Conservation (phyloP, 1,140 invertebrate genomes). For the Pissodes strobi region DNA sequence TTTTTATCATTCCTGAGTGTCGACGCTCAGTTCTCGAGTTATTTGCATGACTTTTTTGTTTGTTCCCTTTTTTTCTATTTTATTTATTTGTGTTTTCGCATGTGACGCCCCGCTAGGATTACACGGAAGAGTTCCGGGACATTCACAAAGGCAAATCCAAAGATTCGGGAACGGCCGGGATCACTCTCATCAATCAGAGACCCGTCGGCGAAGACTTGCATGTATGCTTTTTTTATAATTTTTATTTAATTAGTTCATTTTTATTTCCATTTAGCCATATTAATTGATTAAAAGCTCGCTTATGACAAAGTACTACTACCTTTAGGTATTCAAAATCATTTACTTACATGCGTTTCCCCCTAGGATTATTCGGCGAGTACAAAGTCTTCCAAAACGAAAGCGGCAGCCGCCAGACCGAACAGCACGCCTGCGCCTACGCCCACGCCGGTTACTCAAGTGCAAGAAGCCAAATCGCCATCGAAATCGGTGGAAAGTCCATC, state of each 20-base stretch:
- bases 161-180: slow-evolving; percentile 85
- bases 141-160: slow-evolving; percentile 93
- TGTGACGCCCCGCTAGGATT: slow-evolving; percentile 71
- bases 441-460: slow-evolving; percentile 32
- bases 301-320: too few species aligned
- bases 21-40: too few species aligned
- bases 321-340: too few species aligned
- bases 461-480: slow-evolving; percentile 39
- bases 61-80: slow-evolving; percentile 29
- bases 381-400: slow-evolving; percentile 54
- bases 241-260: slow-evolving; percentile 1
- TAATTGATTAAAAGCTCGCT: too few species aligned
- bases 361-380: slow-evolving; percentile 58
- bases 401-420: slow-evolving; percentile 51
- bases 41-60: slow-evolving; percentile 1
- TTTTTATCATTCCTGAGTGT: too few species aligned
- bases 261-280: too few species aligned
- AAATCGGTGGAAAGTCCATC: slow-evolving; percentile 50
- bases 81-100: slow-evolving; percentile 28
- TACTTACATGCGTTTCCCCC: slow-evolving; percentile 12
- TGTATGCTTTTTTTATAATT: slow-evolving; percentile 65
- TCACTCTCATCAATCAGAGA: slow-evolving; percentile 95
- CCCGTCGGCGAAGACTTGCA: slow-evolving; percentile 93
- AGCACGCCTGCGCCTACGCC: slow-evolving; percentile 50
- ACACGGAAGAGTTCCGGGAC: slow-evolving; percentile 94